These are phyloP conservation scores for Heliangelus exortis DNA, from an alignment of 2,797 vertebrate species.

Conservation along the genomic window DNA sequence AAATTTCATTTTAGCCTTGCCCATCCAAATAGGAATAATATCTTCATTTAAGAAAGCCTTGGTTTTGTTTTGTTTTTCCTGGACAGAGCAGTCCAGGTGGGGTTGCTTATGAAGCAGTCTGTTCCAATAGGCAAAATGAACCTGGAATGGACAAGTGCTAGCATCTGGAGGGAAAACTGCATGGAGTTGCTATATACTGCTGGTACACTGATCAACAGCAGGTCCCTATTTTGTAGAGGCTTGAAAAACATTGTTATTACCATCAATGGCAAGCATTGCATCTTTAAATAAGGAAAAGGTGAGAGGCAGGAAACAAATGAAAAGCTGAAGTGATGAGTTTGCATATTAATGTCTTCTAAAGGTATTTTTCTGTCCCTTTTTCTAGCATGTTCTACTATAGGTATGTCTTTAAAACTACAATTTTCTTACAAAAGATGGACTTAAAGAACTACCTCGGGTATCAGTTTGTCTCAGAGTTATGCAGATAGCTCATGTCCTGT, in stretches of 20 bases:
- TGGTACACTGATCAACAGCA: conserved; percentile 21
- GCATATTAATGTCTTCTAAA: not conserved
- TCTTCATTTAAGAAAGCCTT: conserved; percentile 46
- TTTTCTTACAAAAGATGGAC: not conserved
- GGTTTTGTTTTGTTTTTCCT: not conserved
- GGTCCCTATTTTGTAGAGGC: conserved; percentile 36
- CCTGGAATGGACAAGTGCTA: not conserved
- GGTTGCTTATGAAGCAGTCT: conserved; percentile 50
- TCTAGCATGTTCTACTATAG: not conserved
- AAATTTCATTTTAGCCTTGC: conserved; percentile 57
- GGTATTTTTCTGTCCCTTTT: not conserved
- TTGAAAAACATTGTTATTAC: not conserved
- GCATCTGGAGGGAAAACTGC: not conserved
- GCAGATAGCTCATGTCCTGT: not conserved
- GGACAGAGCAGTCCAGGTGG: not conserved
- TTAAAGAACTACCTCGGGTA: not conserved
- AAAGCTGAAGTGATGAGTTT: not conserved
- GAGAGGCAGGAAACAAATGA: not conserved
- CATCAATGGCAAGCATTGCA: not conserved
- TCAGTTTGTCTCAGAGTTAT: accelerated
- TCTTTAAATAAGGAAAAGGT: not conserved
- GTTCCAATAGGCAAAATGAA: conserved; percentile 36
- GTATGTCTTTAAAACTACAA: not conserved
- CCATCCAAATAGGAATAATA: conserved; percentile 34
- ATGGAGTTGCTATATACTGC: not conserved